Base-by-base conservation (phyloP, 2,797 vertebrate genomes). In the Arnoldichthys spilopterus region DNA sequence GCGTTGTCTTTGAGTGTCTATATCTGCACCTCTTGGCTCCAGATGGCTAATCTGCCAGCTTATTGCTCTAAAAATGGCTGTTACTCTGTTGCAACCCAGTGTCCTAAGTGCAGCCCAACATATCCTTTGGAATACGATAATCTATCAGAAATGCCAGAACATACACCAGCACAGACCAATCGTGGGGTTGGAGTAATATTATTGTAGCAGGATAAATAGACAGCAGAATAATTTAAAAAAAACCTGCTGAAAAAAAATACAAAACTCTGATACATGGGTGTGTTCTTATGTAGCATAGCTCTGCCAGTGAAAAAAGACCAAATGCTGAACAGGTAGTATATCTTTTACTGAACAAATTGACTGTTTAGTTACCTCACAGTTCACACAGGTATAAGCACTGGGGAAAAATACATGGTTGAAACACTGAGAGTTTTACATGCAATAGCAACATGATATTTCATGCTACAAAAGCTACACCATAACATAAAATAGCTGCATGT, bases 41-140 rank as follows among this genome's bases (percentile, higher is more conserved):
- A 82, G 72, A 77, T 84, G 83, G 81, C 78, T 86, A 83, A 84
- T 83, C 83, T 82, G 40, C 18, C 43, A 70, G 78, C 72, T 86
- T 86, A 86, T 51, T 74, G 67, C 13, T 51, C 80, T 83, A 81
- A 81, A 84, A 81, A 84, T 81, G 78, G 66, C 63, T 47, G 59
- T 51, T 22, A 24, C 56, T 69, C 20, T 61, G 74, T 73, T 72
- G 58, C 79, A 80, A 63, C 66, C 47, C 47, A 63, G 49, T 71
- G 71, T 73, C 76, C 72, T 77, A 40, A 80, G 24, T 40, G 11
- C 30, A 12, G 26, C 34, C 54, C 0, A 4, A 62, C 37, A 59
- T 37, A 56, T 69, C 53, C 37, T 30, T 40, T 2, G 2, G 4
- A 43, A 22, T 13, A 76, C 22, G 40, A 37, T 67, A 56, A 75